Evolutionary conservation across 92 coral and sea anemone species (phyloP).

Genomic region (Palythoa caribaeorum): DNA sequence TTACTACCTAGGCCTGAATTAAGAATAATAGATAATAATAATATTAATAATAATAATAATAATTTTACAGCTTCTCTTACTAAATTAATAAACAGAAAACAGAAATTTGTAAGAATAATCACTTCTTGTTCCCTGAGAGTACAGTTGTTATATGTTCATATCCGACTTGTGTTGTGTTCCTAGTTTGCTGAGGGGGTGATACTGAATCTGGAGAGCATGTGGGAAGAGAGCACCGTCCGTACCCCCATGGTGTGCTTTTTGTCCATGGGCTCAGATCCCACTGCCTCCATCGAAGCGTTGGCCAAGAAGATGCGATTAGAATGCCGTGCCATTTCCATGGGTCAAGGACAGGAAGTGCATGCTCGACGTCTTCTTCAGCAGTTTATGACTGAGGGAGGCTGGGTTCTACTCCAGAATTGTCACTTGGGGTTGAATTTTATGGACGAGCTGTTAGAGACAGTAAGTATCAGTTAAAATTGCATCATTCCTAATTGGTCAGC

Average conservation of each 20-base stretch:
- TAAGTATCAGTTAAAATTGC: slow-evolving; percentile 36
- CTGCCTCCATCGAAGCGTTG: slow-evolving; percentile 93
- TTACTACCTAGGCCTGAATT: too few species aligned
- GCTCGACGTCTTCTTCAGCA: slow-evolving; percentile 93
- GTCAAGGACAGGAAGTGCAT: slow-evolving; percentile 99
- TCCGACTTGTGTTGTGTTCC: background rate
- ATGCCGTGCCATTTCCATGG: slow-evolving; percentile 99
- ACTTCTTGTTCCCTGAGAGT: too few species aligned
- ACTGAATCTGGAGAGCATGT: slow-evolving; percentile 92
- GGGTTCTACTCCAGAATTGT: slow-evolving; percentile 98
- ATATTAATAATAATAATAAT: too few species aligned
- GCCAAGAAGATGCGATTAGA: slow-evolving; percentile 95
- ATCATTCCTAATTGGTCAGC: background rate
- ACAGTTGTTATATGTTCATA: background rate
- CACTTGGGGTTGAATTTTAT: slow-evolving; percentile 96
- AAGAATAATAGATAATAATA: too few species aligned
- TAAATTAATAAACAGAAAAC: too few species aligned
- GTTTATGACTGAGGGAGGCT: slow-evolving; percentile 99
- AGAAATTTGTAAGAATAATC: too few species aligned
- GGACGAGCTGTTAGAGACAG: slow-evolving; percentile 98
- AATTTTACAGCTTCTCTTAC: too few species aligned
- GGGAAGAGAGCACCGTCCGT: slow-evolving; percentile 95
- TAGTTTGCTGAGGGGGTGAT: slow-evolving; percentile 97
- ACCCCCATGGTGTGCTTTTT: slow-evolving; percentile 97
- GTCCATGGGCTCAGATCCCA: slow-evolving; percentile 99